Base-by-base conservation (phyloP, 2,113 vertebrate genomes). In the Pogona vitticeps region DNA sequence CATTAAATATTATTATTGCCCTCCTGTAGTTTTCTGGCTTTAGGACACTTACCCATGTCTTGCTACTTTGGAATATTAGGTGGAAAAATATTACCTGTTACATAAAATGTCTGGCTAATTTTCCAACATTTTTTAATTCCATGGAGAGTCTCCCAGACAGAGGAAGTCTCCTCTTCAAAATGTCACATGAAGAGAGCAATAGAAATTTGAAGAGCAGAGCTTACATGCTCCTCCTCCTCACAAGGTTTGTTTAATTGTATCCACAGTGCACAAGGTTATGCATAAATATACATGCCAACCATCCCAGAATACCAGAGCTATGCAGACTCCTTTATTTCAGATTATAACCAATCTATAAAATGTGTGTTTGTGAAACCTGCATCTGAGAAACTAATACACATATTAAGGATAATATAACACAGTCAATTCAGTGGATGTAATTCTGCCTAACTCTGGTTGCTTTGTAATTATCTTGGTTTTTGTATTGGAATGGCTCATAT, bases 11-110 rank as follows among this genome's bases (percentile, higher is more conserved):
- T 79, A 70, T 87, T 80, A 61, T 28, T 52, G 67, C 42, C 78
- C 61, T 91, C 82, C 83, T 36, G 6, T 67, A 61, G 46, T 83
- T 92, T 86, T 23, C 56, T 42, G 79, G 10, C 58, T 83, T 72
- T 13, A 58, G 33, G 26, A 28, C 68, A 56, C 72, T 52, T 18
- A 68, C 70, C 65, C 65, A 70, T 70, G 31, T 18, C 28, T 68
- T 28, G 2, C 52, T 82, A 28, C 28, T 33, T 31, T 84, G 36
- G 87, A 89, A 63, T 67, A 14, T 38, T 91, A 59, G 65, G 23
- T 38, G 20, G 20, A 7, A 21, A 28, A 67, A 67, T 67, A 68
- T 46, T 21, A 31, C 26, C 61, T 14, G 38, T 28, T 65, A 65
- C 65, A 40, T 14, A 12, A 28, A 28, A 67, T 67, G 21, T 28